Percentiles rank a stretch among this genome's conserved stretches.
Conservation (phyloP, 2,888 invertebrate genomes). For the Hirtodrosophila alboralis region DNA sequence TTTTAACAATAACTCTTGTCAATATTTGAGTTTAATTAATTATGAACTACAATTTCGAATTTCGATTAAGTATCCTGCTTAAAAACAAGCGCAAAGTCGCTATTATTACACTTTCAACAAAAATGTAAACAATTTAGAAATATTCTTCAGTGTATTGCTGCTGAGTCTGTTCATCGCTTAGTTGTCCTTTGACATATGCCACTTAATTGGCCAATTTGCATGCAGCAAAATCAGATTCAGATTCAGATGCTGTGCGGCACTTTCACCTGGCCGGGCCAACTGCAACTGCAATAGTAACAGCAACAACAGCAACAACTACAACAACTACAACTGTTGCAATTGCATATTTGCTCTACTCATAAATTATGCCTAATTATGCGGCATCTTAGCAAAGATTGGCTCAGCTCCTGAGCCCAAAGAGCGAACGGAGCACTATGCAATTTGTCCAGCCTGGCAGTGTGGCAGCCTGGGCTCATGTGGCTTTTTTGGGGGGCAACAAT, state of each 20-base stretch:
- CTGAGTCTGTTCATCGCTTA: not conserved
- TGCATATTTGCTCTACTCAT: conserved; percentile 62
- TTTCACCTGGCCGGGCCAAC: conserved; percentile 56
- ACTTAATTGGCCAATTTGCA: conserved; percentile 54
- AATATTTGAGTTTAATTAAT: too few relatives aligned
- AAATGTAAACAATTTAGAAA: too few relatives aligned
- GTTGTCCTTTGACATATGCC: conserved; percentile 55
- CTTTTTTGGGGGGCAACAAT: conserved; percentile 30
- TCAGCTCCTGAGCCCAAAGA: conserved; percentile 63
- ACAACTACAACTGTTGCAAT: conserved; percentile 9
- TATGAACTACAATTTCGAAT: too few relatives aligned
- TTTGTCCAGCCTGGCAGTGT: too few relatives aligned
- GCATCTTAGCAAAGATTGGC: conserved; percentile 74
- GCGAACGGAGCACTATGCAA: conserved; percentile 56
- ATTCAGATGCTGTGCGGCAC: conserved; percentile 40
- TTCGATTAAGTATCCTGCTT: too few relatives aligned
- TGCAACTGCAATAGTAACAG: too few relatives aligned
- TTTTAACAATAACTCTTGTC: too few relatives aligned
- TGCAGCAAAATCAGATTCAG: conserved; percentile 36
- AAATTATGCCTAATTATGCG: conserved; percentile 76
- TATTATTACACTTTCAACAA: too few relatives aligned
- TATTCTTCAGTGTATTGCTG: conserved; percentile 4
- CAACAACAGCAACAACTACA: too few relatives aligned
- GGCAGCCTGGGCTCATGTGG: conserved; percentile 44
- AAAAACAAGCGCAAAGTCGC: too few relatives aligned